These are phyloP conservation scores for Orthonyx spaldingii DNA, from an alignment of 2,113 vertebrate genomes.

Conservation along the genomic window DNA sequence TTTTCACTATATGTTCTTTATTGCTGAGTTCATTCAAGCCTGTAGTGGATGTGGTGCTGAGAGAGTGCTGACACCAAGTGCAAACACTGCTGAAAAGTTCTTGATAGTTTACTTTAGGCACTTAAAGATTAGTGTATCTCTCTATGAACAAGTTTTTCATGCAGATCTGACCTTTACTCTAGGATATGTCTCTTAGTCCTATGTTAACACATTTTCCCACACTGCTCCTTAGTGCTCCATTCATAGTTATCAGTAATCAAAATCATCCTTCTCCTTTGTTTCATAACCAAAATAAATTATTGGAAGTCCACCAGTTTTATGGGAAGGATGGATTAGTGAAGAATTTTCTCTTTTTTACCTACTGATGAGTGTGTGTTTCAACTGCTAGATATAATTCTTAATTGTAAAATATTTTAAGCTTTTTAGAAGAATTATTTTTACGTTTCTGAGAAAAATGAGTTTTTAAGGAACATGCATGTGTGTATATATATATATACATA, in stretches of 20 bases:
- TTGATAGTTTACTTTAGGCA: conserved; percentile 70
- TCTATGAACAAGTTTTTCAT: conserved; percentile 54
- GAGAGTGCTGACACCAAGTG: conserved; percentile 70
- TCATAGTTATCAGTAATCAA: conserved; percentile 3
- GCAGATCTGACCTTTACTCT: conserved; percentile 67
- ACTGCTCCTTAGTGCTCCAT: not conserved
- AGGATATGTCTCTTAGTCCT: conserved; percentile 46
- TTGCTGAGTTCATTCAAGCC: conserved; percentile 42
- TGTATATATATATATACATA: too few relatives aligned
- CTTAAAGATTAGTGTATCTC: conserved; percentile 70
- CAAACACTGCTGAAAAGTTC: conserved; percentile 69
- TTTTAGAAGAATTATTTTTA: not conserved
- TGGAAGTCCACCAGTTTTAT: not conserved
- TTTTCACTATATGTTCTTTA: conserved; percentile 52
- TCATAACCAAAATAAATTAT: not conserved
- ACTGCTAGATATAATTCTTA: not conserved
- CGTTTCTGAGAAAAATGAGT: not conserved
- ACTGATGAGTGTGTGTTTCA: not conserved
- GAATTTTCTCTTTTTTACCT: not conserved
- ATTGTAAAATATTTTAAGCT: not conserved
- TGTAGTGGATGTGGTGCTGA: conserved; percentile 65
- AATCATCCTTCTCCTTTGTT: conserved; percentile 43
- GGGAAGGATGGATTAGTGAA: not conserved
- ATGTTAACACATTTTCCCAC: conserved; percentile 47
- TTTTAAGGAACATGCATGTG: not conserved